A percentile compares a stretch with the other conserved stretches of the same genome.
Evolutionary conservation across 2,797 vertebrate genomes (phyloP).

Genomic region (Amniataba percoides): DNA sequence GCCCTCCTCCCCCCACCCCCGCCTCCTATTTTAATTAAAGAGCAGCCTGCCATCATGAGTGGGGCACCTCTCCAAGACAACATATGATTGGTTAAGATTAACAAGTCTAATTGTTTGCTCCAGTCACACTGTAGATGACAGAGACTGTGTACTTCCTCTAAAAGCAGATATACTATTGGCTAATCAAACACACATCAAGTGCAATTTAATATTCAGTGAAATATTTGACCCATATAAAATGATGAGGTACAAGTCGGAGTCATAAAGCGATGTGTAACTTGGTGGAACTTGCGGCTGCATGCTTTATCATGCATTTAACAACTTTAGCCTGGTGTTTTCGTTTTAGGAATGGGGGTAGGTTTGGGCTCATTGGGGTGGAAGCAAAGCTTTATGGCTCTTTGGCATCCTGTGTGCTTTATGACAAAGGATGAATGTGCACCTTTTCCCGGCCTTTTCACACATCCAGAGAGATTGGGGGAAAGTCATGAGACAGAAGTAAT

Average conservation of each 20-base stretch:
- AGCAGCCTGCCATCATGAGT: conserved; percentile 41
- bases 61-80: conserved; percentile 58
- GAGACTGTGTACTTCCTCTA: not conserved
- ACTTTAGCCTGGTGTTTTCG: conserved; percentile 58
- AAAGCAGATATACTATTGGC: conserved; percentile 9
- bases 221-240: conserved; percentile 63
- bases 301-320: conserved; percentile 71
- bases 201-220: conserved; percentile 39
- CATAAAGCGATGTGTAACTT: conserved; percentile 59
- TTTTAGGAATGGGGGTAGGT: conserved; percentile 40
- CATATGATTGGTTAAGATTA: conserved; percentile 51
- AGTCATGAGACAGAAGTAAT: conserved; percentile 29
- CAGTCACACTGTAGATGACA: conserved; percentile 15
- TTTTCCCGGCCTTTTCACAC: conserved; percentile 25
- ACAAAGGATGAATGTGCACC: conserved; percentile 20
- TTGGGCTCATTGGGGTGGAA: conserved; percentile 47
- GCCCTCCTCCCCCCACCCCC: not conserved
- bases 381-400: conserved; percentile 63
- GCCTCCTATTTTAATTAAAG: conserved; percentile 62
- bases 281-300: conserved; percentile 43
- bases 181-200: conserved; percentile 43
- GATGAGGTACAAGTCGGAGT: conserved; percentile 37
- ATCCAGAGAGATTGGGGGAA: conserved; percentile 20
- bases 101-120: conserved; percentile 34
- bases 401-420: conserved; percentile 57